Base-by-base conservation (phyloP, 2,113 vertebrate genomes). In the Myrmecobius fasciatus region DNA sequence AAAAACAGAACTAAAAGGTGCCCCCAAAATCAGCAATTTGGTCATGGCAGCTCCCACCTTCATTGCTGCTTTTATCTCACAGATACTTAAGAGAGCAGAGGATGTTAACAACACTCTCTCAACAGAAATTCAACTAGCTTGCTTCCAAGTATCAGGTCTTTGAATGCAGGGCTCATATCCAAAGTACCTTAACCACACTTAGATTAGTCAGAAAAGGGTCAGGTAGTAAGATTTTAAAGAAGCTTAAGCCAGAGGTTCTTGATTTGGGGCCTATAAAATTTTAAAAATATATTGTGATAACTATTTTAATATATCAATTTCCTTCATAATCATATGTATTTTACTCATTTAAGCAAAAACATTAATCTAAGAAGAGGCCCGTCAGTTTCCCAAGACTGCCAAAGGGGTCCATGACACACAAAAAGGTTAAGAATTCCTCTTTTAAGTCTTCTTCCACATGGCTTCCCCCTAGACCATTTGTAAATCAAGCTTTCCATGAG, bases 11-110 rank as follows among this genome's bases (percentile, higher is more conserved):
- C 92, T 60, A 93, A 17, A 51, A 24, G 48, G 28, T 75, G 54
- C 48, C 10, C 25, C 25, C 75, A 91, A 96, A 96, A 93, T 94
- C 95, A 83, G 28, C 91, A 93, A 47, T 93, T 93, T 90, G 31
- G 53, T 91, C 11, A 22, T 91, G n/a, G 56, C 4, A 75, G 60
- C 60, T n/a, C 17, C 60, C 31, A n/a, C 36, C 36, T 25, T 94
- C 36, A 43, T 88, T 83, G 96, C n/a, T 94, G 88, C 11, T 93
- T 91, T 46, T 94, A 8, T 46, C 91, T 92, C 88, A 95, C 28
- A 67, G 31, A 67, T 36, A 67, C 56, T n/a, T 75, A 56, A 56
- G 94, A 89, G 9, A 49, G 28, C 28, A 96, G 52, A 94, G 53
- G 14, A 51, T 17, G 25, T 53, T 67, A 89, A 11, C 31, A 92